Evolutionary conservation across 2,888 invertebrate genomes (phyloP), one percentile per base, ranked within the genome.

Genomic region (Rhagonycha fulva): DNA sequence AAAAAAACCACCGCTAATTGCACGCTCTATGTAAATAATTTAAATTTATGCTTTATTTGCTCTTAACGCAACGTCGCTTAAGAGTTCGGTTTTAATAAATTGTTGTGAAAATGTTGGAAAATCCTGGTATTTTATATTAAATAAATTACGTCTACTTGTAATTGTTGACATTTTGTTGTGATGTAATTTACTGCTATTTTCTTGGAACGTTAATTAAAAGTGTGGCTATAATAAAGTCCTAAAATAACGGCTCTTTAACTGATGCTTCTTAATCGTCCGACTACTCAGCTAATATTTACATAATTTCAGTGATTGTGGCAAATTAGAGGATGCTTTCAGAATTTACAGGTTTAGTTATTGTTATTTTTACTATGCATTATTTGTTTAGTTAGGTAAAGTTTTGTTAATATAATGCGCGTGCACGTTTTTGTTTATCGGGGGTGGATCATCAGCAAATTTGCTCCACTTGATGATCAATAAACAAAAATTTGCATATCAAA

Each of bases 141-240:
- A 47, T 47, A 47, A 47, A 47, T 47, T 47, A 47, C 47, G 47
- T 47, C 47, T 47, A 47, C 47, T 47, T 47, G 47, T 47, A 47
- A 47, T 66, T 24, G 63, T 66, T 66, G 63, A 66, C 63, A 66
- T 24, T 66, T 66, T 66, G 26, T 66, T 66, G 63, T 66, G 23
- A 66, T n/a, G 63, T 19, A 66, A 66, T 26, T 24, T 26, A 66
- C 23, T 66, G 63, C 63, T 66, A 66, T 24, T 24, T 66, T 14
- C 24, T 14, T 24, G 63, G 63, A 66, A 66, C 26, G 63, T 66
- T 66, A 66, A 66, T 66, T 66, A 66, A 66, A 66, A 66, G 63
- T 66, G 63, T 66, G 26, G 26, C 63, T 26, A 66, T 47, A 47
- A 47, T 47, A 47, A 47, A 47, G 47, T 47, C 47, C 47, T 47